Conservation (phyloP, 1,140 invertebrate genomes). For the Parasteatoda tepidariorum region DNA sequence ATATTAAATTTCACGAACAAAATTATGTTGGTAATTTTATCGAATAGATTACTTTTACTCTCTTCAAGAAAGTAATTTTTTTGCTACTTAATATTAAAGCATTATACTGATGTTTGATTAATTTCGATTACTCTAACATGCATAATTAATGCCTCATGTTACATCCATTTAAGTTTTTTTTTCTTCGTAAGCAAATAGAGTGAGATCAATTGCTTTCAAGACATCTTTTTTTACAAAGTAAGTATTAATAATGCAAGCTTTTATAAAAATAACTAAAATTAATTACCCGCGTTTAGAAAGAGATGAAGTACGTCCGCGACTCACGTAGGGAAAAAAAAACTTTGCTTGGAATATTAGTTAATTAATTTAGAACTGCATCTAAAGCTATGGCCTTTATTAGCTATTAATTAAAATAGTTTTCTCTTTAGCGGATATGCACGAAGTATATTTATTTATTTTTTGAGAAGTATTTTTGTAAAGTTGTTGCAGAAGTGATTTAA, state of each 20-base stretch:
- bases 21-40: too few species aligned
- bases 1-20: too few species aligned
- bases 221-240: not conserved
- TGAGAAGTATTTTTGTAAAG: too few species aligned
- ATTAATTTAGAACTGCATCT: not conserved
- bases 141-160: not conserved
- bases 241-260: not conserved
- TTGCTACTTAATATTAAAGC: too few species aligned
- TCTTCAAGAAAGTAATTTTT: too few species aligned
- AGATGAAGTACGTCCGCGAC: not conserved
- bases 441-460: too few species aligned
- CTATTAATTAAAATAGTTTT: not conserved
- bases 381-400: not conserved
- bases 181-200: not conserved
- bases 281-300: not conserved
- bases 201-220: not conserved
- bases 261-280: not conserved
- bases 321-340: not conserved
- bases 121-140: not conserved
- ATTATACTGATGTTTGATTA: not conserved
- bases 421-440: too few species aligned
- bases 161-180: not conserved
- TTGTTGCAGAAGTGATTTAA: too few species aligned
- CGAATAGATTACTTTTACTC: too few species aligned
- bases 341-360: not conserved